phyloP scores from a whole-genome alignment of 2,113 vertebrate genomes.

The Siphamia tubifer region DNA sequence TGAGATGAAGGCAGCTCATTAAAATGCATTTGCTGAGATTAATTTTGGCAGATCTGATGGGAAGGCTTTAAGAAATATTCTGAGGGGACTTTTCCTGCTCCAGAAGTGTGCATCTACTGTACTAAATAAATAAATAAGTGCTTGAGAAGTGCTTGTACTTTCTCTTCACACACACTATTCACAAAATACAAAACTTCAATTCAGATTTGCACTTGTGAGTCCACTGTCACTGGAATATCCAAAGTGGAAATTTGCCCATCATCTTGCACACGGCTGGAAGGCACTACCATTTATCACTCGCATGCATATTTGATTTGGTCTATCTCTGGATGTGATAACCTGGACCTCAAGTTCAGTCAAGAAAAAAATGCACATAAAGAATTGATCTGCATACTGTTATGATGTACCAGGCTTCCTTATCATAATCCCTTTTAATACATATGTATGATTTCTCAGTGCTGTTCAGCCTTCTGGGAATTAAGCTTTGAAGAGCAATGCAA shows the following conservation, averaged over 20 bases:
- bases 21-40: constrained; percentile 57
- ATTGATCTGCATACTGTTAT: constrained; percentile 52
- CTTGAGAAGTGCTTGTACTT: constrained; percentile 10
- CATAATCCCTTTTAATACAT: constrained; percentile 64
- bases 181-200: constrained; percentile 17
- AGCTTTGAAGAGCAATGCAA: constrained; percentile 77
- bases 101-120: constrained; percentile 44
- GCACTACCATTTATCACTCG: constrained; percentile 33
- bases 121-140: constrained; percentile 41
- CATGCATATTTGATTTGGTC: constrained; percentile 54
- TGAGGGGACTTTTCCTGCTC: constrained; percentile 22
- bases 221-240: constrained; percentile 9
- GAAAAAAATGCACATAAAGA: constrained; percentile 16
- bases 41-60: constrained; percentile 56
- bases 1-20: constrained; percentile 62
- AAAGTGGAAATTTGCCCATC: constrained; percentile 39
- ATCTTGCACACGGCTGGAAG: constrained; percentile 21
- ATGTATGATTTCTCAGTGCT: constrained; percentile 44
- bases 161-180: not conserved
- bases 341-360: not conserved
- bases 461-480: constrained; percentile 49
- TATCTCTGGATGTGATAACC: constrained; percentile 7
- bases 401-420: constrained; percentile 39
- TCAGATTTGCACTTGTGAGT: constrained; percentile 23
- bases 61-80: constrained; percentile 31